Conservation (phyloP, 1,140 invertebrate genomes). For the Trialeurodes vaporariorum region DNA sequence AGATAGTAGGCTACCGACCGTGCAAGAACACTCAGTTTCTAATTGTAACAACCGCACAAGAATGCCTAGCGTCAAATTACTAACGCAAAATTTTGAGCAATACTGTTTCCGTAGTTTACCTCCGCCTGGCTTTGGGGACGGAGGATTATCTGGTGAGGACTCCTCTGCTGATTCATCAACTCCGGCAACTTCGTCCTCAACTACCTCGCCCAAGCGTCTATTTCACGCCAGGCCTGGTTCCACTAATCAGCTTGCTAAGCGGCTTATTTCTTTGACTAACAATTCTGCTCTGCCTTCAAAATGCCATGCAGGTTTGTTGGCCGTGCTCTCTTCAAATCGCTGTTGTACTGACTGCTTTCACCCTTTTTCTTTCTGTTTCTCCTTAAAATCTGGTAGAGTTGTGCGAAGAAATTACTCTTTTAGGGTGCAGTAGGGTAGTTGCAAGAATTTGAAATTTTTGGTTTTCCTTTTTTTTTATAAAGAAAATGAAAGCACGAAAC, state of each 20-base stretch:
- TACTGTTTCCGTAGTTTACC: conserved; percentile 16
- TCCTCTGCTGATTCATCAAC: conserved; percentile 36
- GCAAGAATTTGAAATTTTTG: too few relatives aligned
- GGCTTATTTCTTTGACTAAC: conserved; percentile 34
- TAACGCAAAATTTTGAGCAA: conserved; percentile 32
- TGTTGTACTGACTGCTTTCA: too few relatives aligned
- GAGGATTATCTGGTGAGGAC: conserved; percentile 34
- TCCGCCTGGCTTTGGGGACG: conserved; percentile 7
- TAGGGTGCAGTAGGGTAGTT: too few relatives aligned
- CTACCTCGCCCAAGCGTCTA: conserved; percentile 49
- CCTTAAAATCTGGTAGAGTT: too few relatives aligned
- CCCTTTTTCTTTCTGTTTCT: too few relatives aligned
- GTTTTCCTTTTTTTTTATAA: too few relatives aligned
- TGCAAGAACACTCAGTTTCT: background rate
- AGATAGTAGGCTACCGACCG: conserved; percentile 5
- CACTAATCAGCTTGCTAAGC: conserved; percentile 22
- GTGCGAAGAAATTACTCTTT: too few relatives aligned
- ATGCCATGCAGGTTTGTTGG: conserved; percentile 36
- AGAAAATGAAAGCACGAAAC: too few relatives aligned
- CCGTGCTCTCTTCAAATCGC: too few relatives aligned
- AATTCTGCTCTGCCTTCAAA: conserved; percentile 38
- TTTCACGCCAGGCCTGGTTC: conserved; percentile 36
- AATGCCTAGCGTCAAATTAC: conserved; percentile 24
- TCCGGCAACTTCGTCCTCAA: conserved; percentile 42
- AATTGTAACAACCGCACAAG: background rate